phyloP scores from a whole-genome alignment of 2,113 vertebrate genomes.

The Oenanthe oenanthe region DNA sequence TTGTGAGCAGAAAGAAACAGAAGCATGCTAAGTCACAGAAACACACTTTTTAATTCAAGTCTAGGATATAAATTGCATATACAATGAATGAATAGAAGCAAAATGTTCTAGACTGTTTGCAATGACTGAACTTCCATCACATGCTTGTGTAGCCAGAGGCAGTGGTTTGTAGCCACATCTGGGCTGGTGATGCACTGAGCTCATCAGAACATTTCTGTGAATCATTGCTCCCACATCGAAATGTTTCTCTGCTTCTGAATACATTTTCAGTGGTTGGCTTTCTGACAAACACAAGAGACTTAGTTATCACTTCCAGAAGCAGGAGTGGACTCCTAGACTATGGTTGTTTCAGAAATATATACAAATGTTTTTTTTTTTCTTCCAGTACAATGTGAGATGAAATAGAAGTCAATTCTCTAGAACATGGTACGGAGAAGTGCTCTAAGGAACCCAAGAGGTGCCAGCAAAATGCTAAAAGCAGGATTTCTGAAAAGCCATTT shows the following conservation, averaged over 20 bases:
- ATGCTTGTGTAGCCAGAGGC: background rate
- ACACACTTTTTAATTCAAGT: background rate
- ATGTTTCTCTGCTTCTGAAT: background rate
- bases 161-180: background rate
- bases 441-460: background rate
- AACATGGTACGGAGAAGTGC: background rate
- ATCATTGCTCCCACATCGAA: background rate
- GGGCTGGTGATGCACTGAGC: background rate
- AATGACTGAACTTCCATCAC: background rate
- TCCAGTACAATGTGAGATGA: background rate
- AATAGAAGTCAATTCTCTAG: background rate
- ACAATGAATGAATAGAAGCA: background rate
- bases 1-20: background rate
- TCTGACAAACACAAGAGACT: background rate
- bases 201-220: constrained; percentile 20
- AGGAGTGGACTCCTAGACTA: background rate
- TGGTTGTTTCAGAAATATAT: background rate
- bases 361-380: background rate
- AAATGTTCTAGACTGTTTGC: background rate
- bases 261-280: background rate
- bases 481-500: background rate
- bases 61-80: background rate
- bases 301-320: background rate
- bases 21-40: background rate
- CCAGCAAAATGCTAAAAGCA: background rate